These are phyloP conservation scores for Spisula solida DNA, from an alignment of 2,888 invertebrate genomes.

Conservation along the genomic window DNA sequence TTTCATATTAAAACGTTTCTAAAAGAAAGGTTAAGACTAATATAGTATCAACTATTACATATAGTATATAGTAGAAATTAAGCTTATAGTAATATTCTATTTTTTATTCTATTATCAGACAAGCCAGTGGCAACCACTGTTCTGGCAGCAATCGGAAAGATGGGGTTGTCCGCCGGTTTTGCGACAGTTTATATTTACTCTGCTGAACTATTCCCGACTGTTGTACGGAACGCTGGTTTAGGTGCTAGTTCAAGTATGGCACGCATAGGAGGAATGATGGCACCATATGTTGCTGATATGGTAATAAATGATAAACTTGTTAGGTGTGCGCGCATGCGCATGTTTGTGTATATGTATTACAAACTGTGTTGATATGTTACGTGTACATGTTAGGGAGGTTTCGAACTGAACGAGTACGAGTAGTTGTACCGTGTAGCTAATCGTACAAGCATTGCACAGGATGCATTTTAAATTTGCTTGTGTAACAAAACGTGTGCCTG, in stretches of 20 bases:
- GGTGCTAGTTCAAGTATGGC: conserved; percentile 75
- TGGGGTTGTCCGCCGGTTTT: conserved; percentile 64
- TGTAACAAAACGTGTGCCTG: too few species aligned
- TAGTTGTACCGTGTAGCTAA: too few species aligned
- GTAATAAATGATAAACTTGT: conserved; percentile 44
- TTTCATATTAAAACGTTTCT: not conserved
- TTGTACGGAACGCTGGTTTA: conserved; percentile 75
- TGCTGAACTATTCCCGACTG: conserved; percentile 76
- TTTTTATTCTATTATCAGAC: not conserved
- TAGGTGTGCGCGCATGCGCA: too few species aligned
- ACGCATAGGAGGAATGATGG: conserved; percentile 73
- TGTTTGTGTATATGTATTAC: too few species aligned
- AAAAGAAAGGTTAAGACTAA: not conserved
- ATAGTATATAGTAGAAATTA: too few species aligned
- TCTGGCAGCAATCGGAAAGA: conserved; percentile 54
- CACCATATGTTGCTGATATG: conserved; percentile 75
- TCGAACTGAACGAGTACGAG: too few species aligned
- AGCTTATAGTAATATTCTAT: not conserved
- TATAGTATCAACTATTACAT: too few species aligned
- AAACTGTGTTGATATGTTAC: too few species aligned
- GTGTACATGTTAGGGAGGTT: too few species aligned
- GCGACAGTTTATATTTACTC: conserved; percentile 74
- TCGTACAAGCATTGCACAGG: too few species aligned
- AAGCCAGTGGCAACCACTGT: conserved; percentile 36
- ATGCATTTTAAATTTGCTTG: too few species aligned